Conservation (phyloP, 2,113 vertebrate genomes). For the Notechis scutatus region DNA sequence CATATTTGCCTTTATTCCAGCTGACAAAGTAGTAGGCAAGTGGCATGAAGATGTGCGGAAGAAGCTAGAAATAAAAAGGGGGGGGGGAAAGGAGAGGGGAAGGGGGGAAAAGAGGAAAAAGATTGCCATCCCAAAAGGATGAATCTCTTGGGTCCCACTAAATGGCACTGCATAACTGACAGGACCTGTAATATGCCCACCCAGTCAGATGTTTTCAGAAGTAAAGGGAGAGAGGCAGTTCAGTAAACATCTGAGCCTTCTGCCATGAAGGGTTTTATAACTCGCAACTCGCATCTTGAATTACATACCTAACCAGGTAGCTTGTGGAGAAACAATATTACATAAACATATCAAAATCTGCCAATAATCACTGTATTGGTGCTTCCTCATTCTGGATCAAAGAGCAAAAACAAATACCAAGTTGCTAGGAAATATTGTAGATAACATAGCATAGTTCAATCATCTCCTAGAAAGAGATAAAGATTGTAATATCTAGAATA, state of each 20-base stretch:
- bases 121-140: neutral
- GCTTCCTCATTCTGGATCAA: neutral
- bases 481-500: neutral
- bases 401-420: neutral
- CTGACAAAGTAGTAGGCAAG: neutral
- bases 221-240: neutral
- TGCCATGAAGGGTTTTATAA: neutral
- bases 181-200: neutral
- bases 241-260: neutral
- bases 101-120: neutral
- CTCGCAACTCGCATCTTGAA: neutral
- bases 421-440: neutral
- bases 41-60: neutral
- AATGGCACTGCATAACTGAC: neutral
- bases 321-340: neutral
- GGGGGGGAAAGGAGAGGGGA: accelerated
- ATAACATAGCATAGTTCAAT: neutral
- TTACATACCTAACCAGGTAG: neutral
- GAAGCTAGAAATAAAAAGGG: neutral
- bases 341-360: neutral
- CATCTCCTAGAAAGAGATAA: neutral
- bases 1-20: neutral
- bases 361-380: neutral
- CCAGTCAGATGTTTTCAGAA: neutral
- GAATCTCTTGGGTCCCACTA: neutral